Percentiles rank a stretch among this genome's conserved stretches.
phyloP scores from a whole-genome alignment of 2,113 vertebrate species.

The Myxocyprinus asiaticus region DNA sequence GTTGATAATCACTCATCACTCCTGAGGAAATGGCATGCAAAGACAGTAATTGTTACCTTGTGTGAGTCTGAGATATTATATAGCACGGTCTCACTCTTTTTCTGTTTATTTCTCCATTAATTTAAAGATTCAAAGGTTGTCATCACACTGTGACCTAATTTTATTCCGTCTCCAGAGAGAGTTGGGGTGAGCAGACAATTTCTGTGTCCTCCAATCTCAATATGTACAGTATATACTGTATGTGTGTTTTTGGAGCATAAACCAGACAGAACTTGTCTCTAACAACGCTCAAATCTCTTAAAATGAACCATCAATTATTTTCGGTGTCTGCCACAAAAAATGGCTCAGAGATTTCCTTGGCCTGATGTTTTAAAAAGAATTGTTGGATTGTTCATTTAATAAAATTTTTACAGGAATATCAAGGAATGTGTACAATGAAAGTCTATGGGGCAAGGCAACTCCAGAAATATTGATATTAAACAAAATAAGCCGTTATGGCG shows the following conservation, averaged over 20 bases:
- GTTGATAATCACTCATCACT: slow-evolving; percentile 14
- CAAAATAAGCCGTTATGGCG: too few species aligned
- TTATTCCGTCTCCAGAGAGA: not conserved
- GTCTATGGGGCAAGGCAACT: too few species aligned
- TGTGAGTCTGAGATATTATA: not conserved
- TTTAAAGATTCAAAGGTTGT: slow-evolving; percentile 38
- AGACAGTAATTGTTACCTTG: slow-evolving; percentile 35
- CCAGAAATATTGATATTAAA: too few species aligned
- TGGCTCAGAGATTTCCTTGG: too few species aligned
- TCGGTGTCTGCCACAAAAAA: not conserved
- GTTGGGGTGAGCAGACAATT: slow-evolving; percentile 2
- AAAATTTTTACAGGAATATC: too few species aligned
- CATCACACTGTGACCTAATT: slow-evolving; percentile 22
- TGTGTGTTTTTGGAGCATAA: slow-evolving; percentile 2
- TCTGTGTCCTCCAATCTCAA: not conserved
- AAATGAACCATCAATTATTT: not conserved
- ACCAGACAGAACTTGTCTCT: not conserved
- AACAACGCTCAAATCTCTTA: not conserved
- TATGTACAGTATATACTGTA: not conserved
- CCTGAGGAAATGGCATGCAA: slow-evolving; percentile 30
- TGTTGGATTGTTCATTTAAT: too few species aligned
- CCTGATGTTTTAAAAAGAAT: too few species aligned
- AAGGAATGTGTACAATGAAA: too few species aligned
- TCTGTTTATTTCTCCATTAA: slow-evolving; percentile 17
- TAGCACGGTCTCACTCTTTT: slow-evolving; percentile 2